These are phyloP conservation scores for Ariolimax columbianus DNA, from an alignment of 2,888 invertebrate genomes.

Conservation along the genomic window DNA sequence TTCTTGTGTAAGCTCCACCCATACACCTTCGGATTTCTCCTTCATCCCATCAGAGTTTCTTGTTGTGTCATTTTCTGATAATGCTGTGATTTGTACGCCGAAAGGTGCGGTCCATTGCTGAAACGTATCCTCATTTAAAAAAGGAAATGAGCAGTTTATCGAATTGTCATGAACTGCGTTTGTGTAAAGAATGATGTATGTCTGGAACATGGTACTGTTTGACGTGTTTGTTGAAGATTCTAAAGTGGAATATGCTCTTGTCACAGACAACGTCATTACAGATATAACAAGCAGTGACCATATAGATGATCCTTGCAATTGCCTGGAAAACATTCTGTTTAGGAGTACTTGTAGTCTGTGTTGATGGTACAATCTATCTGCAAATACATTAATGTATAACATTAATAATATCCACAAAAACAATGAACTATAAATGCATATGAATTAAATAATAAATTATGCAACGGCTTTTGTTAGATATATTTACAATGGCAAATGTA, in stretches of 20 bases:
- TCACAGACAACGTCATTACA: not conserved
- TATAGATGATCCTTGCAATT: not conserved
- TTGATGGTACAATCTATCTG: not conserved
- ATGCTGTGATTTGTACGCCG: not conserved
- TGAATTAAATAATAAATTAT: no score
- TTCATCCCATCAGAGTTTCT: not conserved
- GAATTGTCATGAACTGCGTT: not conserved
- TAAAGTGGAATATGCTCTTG: not conserved
- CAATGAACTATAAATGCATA: no score
- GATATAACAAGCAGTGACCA: constrained; percentile 1
- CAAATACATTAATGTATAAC: not conserved
- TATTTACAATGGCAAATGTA: no score
- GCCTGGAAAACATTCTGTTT: not conserved
- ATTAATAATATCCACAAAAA: no score
- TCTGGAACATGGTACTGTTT: not conserved
- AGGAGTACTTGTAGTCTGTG: not conserved
- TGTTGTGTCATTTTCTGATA: not conserved
- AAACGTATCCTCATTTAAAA: not conserved
- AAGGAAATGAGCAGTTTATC: constrained; percentile 14
- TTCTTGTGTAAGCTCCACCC: constrained; percentile 29
- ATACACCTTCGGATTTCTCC: not conserved
- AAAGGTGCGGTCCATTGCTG: constrained; percentile 6
- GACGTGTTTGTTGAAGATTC: not conserved
- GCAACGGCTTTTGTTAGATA: no score
- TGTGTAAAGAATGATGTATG: constrained; percentile 26